Evolutionary conservation across 1,140 invertebrate species (phyloP).

Genomic region (Drosophila rufa): DNA sequence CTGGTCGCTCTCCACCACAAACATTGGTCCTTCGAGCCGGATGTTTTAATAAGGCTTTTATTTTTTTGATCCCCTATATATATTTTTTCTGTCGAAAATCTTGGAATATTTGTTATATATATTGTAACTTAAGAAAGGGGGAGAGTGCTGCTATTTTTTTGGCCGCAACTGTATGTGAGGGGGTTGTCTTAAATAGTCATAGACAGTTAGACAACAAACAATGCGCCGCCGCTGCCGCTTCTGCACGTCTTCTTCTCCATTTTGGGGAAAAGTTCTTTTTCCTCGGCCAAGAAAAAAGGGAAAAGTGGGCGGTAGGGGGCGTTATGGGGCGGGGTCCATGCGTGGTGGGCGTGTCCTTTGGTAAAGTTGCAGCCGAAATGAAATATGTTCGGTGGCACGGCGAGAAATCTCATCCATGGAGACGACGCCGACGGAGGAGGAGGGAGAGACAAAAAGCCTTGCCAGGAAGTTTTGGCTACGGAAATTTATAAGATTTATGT

Average conservation of each 20-base stretch:
- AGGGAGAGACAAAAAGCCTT: constrained; percentile 66
- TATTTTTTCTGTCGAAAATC: no score
- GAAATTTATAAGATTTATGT: constrained; percentile 84
- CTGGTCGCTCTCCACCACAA: no score
- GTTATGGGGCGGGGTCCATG: constrained; percentile 35
- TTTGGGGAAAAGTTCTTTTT: constrained; percentile 64
- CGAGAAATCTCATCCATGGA: constrained; percentile 66
- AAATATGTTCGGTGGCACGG: constrained; percentile 79
- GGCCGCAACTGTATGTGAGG: background rate
- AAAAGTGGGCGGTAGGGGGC: background rate
- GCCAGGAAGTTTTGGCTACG: constrained; percentile 79
- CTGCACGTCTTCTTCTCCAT: constrained; percentile 23
- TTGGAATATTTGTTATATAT: no score
- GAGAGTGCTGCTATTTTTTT: background rate
- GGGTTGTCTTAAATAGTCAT: constrained; percentile 76
- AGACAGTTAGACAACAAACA: constrained; percentile 81
- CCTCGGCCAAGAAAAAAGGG: constrained; percentile 4
- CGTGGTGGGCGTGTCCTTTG: constrained; percentile 66
- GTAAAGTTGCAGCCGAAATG: constrained; percentile 79
- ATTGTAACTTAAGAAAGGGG: no score
- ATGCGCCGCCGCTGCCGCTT: constrained; percentile 37
- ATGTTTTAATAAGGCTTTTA: no score
- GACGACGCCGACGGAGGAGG: background rate
- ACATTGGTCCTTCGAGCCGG: no score
- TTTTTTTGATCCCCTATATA: no score